Evolutionary conservation across 23 tunicate genomes (phyloP).

Genomic region (Ascidia mentula): DNA sequence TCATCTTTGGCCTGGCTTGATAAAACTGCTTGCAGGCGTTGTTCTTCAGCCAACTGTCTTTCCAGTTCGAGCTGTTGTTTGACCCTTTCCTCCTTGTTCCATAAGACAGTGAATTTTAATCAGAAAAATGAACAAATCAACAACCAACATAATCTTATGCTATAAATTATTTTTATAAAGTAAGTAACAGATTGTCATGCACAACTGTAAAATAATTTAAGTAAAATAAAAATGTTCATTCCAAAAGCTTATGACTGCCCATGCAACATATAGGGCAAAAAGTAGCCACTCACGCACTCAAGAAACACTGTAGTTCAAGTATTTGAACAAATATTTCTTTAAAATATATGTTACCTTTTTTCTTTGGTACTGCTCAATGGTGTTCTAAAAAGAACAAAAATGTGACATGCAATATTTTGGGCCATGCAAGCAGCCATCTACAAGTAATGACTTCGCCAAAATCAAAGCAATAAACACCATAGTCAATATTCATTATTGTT

Average conservation of each 20-base stretch:
- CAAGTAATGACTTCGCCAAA: no score
- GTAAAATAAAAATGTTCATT: no score
- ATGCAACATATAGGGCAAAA: no score
- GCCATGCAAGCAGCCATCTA: no score
- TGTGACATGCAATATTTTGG: not conserved
- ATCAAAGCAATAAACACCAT: no score
- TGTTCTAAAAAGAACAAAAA: constrained; percentile 9
- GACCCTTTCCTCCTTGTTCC: constrained; percentile 47
- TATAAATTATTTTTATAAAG: no score
- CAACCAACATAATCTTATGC: not conserved
- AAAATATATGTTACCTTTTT: constrained; percentile 16
- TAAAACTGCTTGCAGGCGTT: constrained; percentile 38
- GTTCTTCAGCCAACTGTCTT: constrained; percentile 45
- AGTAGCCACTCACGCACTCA: no score
- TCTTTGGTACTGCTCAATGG: constrained; percentile 18
- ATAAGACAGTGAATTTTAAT: not conserved
- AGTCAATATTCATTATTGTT: no score
- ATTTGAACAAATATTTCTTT: no score
- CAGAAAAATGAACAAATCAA: not conserved
- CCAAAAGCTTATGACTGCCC: no score
- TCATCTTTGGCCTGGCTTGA: constrained; percentile 26
- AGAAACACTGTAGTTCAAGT: no score
- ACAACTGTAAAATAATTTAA: not conserved
- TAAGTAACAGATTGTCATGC: not conserved
- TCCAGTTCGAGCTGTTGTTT: constrained; percentile 56